Base-by-base conservation (phyloP, 2,113 vertebrate species). In the Pyxicephalus adspersus region DNA sequence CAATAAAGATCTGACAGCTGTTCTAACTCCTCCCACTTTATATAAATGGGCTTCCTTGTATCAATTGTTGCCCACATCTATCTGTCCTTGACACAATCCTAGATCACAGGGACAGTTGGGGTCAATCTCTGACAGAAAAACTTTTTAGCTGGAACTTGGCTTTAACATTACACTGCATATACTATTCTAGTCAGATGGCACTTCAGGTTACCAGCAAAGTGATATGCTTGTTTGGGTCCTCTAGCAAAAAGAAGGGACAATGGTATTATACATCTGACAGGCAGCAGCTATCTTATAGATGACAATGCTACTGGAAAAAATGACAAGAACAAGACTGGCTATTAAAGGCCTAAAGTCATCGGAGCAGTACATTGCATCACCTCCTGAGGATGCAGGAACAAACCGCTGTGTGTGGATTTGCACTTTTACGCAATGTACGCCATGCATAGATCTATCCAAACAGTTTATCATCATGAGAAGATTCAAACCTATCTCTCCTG, bases 271-370 rank as follows among this genome's bases (percentile, higher is more conserved):
- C 22, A 68, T 58, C 54, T 28, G 17, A 8, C 9, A 70, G 22
- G 77, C 22, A 70, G 26, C 15, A 66, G 76, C 64, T 58, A 31
- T 16, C 20, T 17, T n/a, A 16, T n/a, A n/a, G n/a, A n/a, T n/a
- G n/a, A n/a, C n/a, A n/a, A n/a, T n/a, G n/a, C 38, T 38, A 38
- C 11, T 38, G 1, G 4, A 29, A 64, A 38, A 79, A 28, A 70
- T 54, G 11, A 67, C 76, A 68, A 22, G 3, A 29, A 78, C 64
- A 78, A 67, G 64, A 58, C 77, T 61, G 55, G 66, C 63, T 80
- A 57, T 60, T 80, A 80, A 58, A 80, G 66, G 57, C 55, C 66
- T 61, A 61, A 57, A 79, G 65, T 79, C 77, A 79, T 20, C 13
- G 55, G 28, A 25, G 54, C 77, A 79, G 60, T 17, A 60, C 16